Evolutionary conservation across 1,140 invertebrate species (phyloP).

Genomic region (Mycetomoellerius zeteki): DNA sequence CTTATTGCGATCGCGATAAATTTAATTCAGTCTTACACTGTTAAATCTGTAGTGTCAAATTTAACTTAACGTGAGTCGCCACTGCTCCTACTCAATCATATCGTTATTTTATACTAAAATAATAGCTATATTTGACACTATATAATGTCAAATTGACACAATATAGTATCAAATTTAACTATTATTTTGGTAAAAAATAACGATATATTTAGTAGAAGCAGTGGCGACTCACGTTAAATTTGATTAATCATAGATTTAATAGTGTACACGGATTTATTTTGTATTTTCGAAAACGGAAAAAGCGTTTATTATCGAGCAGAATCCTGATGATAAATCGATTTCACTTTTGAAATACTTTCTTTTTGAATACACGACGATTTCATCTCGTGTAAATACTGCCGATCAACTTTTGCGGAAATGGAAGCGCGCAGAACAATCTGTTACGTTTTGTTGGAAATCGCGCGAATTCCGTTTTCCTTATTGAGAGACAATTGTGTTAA

Average conservation of each 20-base stretch:
- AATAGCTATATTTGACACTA: too few species aligned
- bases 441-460: conserved; percentile 26
- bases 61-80: too few species aligned
- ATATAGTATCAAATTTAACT: too few species aligned
- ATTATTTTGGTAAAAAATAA: too few species aligned
- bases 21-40: conserved; percentile 7
- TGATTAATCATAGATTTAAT: too few species aligned
- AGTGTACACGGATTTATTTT: background rate
- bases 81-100: too few species aligned
- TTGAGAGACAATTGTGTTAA: conserved; percentile 60
- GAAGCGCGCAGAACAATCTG: background rate
- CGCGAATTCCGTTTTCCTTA: conserved; percentile 42
- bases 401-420: conserved; percentile 34
- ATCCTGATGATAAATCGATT: background rate
- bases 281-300: background rate
- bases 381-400: background rate
- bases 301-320: background rate
- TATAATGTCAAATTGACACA: too few species aligned
- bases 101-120: too few species aligned
- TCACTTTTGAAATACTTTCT: background rate
- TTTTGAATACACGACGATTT: background rate
- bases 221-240: too few species aligned
- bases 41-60: too few species aligned
- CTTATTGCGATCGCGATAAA: background rate
- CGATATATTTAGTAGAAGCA: too few species aligned